Base-by-base conservation (phyloP, 92 coral and sea anemone species). In the Epizoanthus scotinus region DNA sequence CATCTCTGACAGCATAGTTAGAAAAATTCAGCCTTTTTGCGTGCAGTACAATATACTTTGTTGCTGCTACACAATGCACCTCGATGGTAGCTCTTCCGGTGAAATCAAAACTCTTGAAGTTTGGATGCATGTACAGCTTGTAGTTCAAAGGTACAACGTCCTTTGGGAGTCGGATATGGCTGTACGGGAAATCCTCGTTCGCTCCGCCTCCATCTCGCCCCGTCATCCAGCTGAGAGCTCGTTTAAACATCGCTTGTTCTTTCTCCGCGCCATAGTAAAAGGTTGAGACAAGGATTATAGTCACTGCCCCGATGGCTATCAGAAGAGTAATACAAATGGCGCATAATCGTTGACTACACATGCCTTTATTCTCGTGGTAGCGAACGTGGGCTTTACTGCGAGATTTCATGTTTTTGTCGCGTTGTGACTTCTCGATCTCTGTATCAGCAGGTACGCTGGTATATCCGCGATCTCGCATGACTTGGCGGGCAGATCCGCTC, bases 221-320 rank as follows among this genome's bases (percentile, higher is more conserved):
- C 7, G 89, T 92, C 72, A 92, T 73, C 83, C 86, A 92, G 59
- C 84, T 64, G 17, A 87, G 88, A 17, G 97, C 97, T 61, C 97
- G 94, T 21, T 83, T 89, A 61, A 83, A 92, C 20, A 92, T 71
- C 19, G 84, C 89, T 54, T 90, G 88, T 70, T 92, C 97, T 73
- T 89, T 88, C 71, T 92, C 92, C 0, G 97, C 91, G 14, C 92
- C 90, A 28, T 87, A 87, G 59, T 83, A 77, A 25, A 90, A 90
- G 9, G 94, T 91, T 2, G 97, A 84, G 59, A 89, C 88, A 31
- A 92, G 63, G 20, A 92, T 90, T 13, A 92, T 73, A 2, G 91
- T 69, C 66, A 92, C 84, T 5, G 95, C 97, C 38, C 94, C 97
- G 14, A 92, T 27, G 14, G 97, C 97, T 49, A 92, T 85, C n/a